Evolutionary conservation across 1,140 invertebrate genomes (phyloP).

Genomic region (Bacillus rossius): DNA sequence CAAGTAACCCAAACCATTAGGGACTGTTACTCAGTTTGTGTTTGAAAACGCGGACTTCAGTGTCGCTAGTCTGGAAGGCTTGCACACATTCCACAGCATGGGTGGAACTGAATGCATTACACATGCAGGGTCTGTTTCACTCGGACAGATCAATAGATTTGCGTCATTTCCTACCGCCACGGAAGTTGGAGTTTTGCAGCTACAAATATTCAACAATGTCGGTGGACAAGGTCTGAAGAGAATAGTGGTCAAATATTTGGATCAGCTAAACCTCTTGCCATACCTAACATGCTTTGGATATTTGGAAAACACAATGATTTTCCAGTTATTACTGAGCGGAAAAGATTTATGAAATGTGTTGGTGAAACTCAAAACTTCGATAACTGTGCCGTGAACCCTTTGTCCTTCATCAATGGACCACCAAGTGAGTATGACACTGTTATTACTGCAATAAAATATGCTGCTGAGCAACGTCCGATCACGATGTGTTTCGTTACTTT

Average conservation of each 20-base stretch:
- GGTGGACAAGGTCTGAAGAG: not conserved
- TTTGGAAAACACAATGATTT: constrained; percentile 21
- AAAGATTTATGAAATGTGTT: constrained; percentile 21
- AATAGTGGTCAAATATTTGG: not conserved
- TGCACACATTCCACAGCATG: constrained; percentile 28
- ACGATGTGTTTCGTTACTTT: constrained; percentile 26
- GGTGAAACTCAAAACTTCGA: too few relatives aligned
- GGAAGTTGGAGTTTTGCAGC: not conserved
- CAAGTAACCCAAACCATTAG: not conserved
- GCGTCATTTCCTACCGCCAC: not conserved
- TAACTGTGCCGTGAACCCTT: not conserved
- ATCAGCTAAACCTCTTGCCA: not conserved
- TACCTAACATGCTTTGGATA: too few relatives aligned
- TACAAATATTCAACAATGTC: not conserved
- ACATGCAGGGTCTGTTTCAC: not conserved
- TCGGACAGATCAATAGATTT: not conserved
- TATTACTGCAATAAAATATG: not conserved
- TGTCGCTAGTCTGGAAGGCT: constrained; percentile 24
- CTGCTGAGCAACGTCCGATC: constrained; percentile 11
- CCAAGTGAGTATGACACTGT: not conserved
- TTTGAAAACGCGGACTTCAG: constrained; percentile 33
- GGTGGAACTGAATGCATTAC: constrained; percentile 24
- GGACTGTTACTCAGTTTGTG: not conserved
- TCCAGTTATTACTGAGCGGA: constrained; percentile 25
- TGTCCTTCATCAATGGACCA: not conserved